A percentile compares a stretch with the other conserved stretches of the same genome.
Conservation (phyloP, 2,113 vertebrate genomes). For the Leucosticte australis region DNA sequence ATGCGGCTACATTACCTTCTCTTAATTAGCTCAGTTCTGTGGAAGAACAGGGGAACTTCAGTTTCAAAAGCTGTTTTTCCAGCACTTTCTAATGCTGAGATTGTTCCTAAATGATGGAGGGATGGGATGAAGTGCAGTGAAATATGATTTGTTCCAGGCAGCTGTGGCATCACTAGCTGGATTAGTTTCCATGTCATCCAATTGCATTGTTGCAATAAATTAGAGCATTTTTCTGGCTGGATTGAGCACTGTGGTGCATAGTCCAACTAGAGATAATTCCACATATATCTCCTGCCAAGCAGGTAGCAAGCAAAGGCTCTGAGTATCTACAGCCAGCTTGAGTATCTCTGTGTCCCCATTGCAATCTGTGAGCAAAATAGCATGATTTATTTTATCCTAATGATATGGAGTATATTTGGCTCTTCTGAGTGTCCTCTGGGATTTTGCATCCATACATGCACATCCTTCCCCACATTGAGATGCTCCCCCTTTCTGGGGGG, state of each 20-base stretch:
- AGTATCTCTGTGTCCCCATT: not conserved
- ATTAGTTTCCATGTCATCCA: not conserved
- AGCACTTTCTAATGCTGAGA: not conserved
- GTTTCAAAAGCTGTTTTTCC: not conserved
- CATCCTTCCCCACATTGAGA: not conserved
- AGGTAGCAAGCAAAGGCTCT: not conserved
- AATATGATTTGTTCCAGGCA: not conserved
- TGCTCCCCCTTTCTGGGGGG: not conserved
- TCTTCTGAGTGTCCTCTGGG: not conserved
- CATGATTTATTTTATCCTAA: not conserved
- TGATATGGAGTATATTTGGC: not conserved
- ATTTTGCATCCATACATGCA: not conserved
- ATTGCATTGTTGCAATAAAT: not conserved
- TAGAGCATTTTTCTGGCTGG: not conserved
- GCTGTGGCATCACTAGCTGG: not conserved
- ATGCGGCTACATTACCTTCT: not conserved
- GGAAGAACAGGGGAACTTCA: not conserved
- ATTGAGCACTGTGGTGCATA: not conserved
- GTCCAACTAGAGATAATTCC: not conserved
- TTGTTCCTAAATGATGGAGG: not conserved
- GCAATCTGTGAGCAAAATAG: slow-evolving; percentile 2
- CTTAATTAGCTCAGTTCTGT: not conserved
- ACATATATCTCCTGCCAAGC: not conserved
- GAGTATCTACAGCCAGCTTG: not conserved
- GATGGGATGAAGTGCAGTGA: not conserved